phyloP scores from a whole-genome alignment of 2,113 vertebrate species.

The Martes martes region DNA sequence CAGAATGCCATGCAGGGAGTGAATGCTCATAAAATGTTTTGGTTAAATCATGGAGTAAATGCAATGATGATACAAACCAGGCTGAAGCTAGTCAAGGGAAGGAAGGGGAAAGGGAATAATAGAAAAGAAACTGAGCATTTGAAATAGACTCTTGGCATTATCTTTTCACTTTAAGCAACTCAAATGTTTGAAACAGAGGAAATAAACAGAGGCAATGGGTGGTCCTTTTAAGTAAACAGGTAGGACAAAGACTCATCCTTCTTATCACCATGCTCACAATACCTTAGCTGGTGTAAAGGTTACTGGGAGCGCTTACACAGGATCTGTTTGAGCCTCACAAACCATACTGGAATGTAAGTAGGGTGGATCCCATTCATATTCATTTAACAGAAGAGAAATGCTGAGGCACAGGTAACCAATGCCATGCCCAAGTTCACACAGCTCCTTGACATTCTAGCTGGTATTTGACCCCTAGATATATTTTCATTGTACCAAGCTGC shows the following conservation, averaged over 20 bases:
- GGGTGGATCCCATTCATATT: neutral
- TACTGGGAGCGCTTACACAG: neutral
- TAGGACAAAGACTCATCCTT: neutral
- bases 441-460: neutral
- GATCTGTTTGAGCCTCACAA: neutral
- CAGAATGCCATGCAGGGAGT: neutral
- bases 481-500: neutral
- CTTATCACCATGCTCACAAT: neutral
- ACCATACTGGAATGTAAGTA: neutral
- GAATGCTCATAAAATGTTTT: neutral
- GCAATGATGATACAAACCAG: too few species aligned
- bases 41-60: neutral
- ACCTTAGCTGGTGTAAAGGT: neutral
- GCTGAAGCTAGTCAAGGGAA: neutral
- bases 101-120: neutral
- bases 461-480: neutral
- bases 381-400: neutral
- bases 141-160: neutral
- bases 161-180: neutral
- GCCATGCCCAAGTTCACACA: neutral
- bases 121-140: neutral
- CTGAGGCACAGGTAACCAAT: neutral
- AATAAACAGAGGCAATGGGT: neutral
- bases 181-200: neutral
- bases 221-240: neutral